Evolutionary conservation across 2,888 invertebrate genomes (phyloP), one percentile per base, ranked within the genome.

Genomic region (Pyrrhosoma nymphula): DNA sequence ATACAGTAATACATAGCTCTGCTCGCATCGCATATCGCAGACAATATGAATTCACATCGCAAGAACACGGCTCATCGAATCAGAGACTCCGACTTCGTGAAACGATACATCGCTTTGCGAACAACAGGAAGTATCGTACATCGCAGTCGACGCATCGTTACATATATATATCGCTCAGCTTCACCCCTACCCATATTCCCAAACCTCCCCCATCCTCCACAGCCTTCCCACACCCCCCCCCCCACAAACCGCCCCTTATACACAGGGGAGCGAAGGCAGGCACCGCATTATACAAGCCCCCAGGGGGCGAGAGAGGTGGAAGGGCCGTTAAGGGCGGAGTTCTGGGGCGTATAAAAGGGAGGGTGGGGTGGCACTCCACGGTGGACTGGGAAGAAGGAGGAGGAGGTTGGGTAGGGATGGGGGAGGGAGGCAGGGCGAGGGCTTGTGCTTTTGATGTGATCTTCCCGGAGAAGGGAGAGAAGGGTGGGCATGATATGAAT

Each of bases 251-350:
- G 26, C 69, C 69, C 69, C 69, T n/a, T 8, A 69, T 26, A 69
- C 69, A 69, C 69, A 69, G 26, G 82, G 82, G 35, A 35, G 18
- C 18, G 35, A 18, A 82, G 82, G 82, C 82, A 35, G 82, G 82
- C 82, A 82, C 82, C 82, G 82, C 82, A 82, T 82, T 82, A 82
- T 82, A 82, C 82, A 82, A 82, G 82, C 82, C 82, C 82, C 82
- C 82, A 60, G 82, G 82, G 82, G 30, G 82, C 30, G 35, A 82
- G 82, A 60, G 60, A 60, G 60, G 60, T 60, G 60, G 60, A 16
- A 82, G 82, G 82, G 35, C 82, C 35, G 82, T 82, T 82, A 82
- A 60, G 35, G 82, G 82, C 35, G 82, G 82, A 82, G 82, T 82
- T 82, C 35, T 60, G 35, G 82, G 82, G 35, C 35, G 30, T 82